Evolutionary conservation across 2,888 invertebrate genomes (phyloP).

Genomic region (Eupithecia exiguata): DNA sequence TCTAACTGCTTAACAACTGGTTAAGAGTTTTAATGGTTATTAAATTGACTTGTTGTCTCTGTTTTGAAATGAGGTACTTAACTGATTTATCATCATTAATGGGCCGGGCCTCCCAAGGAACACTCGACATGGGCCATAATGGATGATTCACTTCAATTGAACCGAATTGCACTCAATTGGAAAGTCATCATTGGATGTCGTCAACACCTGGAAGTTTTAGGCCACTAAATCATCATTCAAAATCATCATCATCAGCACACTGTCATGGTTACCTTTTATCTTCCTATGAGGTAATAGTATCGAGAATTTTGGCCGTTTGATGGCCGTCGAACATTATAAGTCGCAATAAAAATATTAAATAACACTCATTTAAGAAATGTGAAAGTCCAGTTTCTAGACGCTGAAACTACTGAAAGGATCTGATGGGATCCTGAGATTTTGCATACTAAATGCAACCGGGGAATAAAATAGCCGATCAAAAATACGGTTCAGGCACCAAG

Average conservation of each 20-base stretch:
- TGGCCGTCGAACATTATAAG: no score
- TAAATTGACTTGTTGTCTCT: conserved; percentile 11
- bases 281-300: neutral
- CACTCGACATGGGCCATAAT: conserved; percentile 12
- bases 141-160: conserved; percentile 40
- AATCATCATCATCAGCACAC: neutral
- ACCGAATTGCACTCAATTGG: conserved; percentile 40
- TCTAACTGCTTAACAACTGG: neutral
- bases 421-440: neutral
- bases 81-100: conserved; percentile 21
- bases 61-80: conserved; percentile 13
- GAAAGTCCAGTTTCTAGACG: neutral
- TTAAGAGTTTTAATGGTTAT: conserved; percentile 11
- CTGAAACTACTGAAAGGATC: neutral
- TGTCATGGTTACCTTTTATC: neutral
- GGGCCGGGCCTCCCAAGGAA: conserved; percentile 8
- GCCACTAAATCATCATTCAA: neutral
- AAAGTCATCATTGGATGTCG: conserved; percentile 38
- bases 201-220: conserved; percentile 37
- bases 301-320: neutral
- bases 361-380: no score
- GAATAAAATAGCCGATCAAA: neutral
- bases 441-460: neutral
- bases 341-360: neutral
- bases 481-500: neutral